Evolutionary conservation across 2,888 invertebrate genomes (phyloP), one percentile per base, ranked within the genome.

Genomic region (Tortricodes alternella): DNA sequence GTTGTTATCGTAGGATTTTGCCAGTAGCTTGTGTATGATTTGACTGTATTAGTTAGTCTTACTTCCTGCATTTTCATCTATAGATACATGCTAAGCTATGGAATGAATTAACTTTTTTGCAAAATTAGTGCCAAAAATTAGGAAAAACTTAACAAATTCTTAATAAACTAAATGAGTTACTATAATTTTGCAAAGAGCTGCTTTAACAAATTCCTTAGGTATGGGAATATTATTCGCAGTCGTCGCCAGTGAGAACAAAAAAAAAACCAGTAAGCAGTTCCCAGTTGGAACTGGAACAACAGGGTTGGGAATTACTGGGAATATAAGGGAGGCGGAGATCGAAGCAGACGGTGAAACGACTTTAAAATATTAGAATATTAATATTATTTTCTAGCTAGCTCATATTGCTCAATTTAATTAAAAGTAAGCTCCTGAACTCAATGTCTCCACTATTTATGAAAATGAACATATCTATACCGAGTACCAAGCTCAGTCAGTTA

Each of bases 401-500:
- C 52, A 16, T 29, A 15, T 55, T 55, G 55, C 49, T 56, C 49
- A 49, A 49, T 35, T 15, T 41, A 29, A 46, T 41, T 53, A 27
- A 48, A 34, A 55, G 32, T 49, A 56, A 49, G 49, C 43, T 44
- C n/a, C n/a, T 29, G 34, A 29, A 48, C 23, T 19, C n/a, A 35
- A 46, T 4, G 15, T 24, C 18, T 8, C 32, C 3, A 32, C 24
- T 46, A 13, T 32, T n/a, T 29, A 24, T 32, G 19, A 41, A 41
- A 23, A 44, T 16, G 11, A 9, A 53, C 46, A 53, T 53, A 53
- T 53, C 53, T 39, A 46, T 39, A 23, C 19, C 13, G 11, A 41
- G 24, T 21, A n/a, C n/a, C n/a, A n/a, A n/a, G n/a, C n/a, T n/a
- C n/a, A n/a, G n/a, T n/a, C n/a, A n/a, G n/a, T n/a, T n/a, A n/a